Conservation (phyloP, 1,140 invertebrate species). For the Mesaphorura yosii region DNA sequence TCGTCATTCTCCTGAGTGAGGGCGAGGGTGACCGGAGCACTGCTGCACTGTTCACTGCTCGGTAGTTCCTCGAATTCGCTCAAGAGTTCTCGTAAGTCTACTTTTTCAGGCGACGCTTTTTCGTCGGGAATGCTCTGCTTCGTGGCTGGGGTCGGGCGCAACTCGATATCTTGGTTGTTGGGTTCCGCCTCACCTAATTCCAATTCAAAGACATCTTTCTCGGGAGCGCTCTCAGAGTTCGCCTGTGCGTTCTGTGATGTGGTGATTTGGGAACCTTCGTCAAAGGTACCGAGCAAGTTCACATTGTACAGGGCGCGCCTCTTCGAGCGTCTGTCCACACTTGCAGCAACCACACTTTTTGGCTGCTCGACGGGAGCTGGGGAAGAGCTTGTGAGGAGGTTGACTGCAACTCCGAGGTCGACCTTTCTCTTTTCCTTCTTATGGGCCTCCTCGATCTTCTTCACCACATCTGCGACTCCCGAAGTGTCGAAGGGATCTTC, state of each 20-base stretch:
- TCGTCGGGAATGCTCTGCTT: too few species aligned
- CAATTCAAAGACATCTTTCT: neutral
- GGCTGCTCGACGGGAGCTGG: too few species aligned
- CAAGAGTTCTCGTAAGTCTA: too few species aligned
- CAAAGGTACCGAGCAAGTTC: constrained; percentile 9
- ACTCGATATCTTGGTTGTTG: too few species aligned
- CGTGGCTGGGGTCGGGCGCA: too few species aligned
- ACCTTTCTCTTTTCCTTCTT: constrained; percentile 62
- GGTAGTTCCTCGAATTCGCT: constrained; percentile 45
- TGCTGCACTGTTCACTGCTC: too few species aligned
- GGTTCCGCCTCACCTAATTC: neutral
- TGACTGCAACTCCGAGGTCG: constrained; percentile 68
- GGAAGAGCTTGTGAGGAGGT: constrained; percentile 69
- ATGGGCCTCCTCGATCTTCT: constrained; percentile 50
- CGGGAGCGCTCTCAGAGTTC: neutral
- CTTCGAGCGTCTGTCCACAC: too few species aligned
- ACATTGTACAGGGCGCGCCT: constrained; percentile 27
- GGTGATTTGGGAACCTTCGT: neutral
- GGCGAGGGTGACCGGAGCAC: neutral
- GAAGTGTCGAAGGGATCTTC: constrained; percentile 77
- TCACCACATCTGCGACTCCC: constrained; percentile 68
- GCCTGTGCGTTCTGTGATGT: neutral
- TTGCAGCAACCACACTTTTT: too few species aligned
- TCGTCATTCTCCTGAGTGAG: constrained; percentile 37
- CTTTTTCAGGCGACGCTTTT: too few species aligned